Conservation (phyloP, 2,113 vertebrate species). For the Ceyx melanurus region DNA sequence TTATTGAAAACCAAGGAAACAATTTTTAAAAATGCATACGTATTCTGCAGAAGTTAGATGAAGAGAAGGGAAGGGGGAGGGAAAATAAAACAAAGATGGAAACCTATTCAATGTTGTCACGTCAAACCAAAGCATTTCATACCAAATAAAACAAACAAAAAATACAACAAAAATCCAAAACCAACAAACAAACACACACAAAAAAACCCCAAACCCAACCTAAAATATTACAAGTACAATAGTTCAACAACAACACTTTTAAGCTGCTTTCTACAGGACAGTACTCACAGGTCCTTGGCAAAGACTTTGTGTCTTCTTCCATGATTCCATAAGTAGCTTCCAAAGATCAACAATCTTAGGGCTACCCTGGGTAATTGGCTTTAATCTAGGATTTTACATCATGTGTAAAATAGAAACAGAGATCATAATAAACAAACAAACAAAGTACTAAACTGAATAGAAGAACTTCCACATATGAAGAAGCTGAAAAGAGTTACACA, state of each 20-base stretch:
- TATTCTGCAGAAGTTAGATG: background rate
- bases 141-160: background rate
- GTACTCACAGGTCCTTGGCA: background rate
- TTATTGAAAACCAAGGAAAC: background rate
- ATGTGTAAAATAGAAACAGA: background rate
- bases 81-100: background rate
- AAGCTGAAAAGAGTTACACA: background rate
- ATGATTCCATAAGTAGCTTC: background rate
- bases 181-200: too few relatives aligned
- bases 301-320: background rate
- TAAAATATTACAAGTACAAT: background rate
- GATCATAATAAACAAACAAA: background rate
- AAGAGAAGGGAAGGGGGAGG: background rate
- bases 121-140: background rate
- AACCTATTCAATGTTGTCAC: background rate
- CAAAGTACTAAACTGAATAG: background rate
- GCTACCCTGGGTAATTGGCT: background rate
- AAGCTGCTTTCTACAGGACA: background rate
- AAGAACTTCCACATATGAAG: background rate
- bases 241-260: background rate
- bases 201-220: background rate
- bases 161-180: too few relatives aligned
- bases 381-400: background rate
- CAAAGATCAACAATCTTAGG: rapidly evolving
- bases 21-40: background rate